These are phyloP conservation scores for Agelastica alni DNA, from an alignment of 2,888 invertebrate species.

Conservation along the genomic window DNA sequence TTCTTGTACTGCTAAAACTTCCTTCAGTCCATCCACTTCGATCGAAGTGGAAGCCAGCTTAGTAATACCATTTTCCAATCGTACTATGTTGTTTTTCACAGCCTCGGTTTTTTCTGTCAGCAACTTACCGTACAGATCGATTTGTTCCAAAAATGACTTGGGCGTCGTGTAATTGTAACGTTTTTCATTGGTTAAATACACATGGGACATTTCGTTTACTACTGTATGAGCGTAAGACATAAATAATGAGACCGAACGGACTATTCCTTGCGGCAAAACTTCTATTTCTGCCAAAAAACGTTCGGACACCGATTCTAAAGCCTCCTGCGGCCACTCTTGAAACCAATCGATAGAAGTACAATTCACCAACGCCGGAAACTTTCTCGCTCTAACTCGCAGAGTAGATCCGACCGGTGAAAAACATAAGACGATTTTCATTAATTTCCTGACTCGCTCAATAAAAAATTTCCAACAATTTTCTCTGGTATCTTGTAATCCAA, in stretches of 20 bases:
- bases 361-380: slow-evolving; percentile 93
- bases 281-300: slow-evolving; percentile 80
- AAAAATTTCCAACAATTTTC: slow-evolving; percentile 97
- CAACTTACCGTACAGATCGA: slow-evolving; percentile 77
- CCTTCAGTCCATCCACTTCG: slow-evolving; percentile 85
- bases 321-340: slow-evolving; percentile 94
- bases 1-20: slow-evolving; percentile 64
- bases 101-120: slow-evolving; percentile 69
- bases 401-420: slow-evolving; percentile 95
- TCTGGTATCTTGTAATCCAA: slow-evolving; percentile 80
- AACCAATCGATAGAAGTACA: slow-evolving; percentile 96
- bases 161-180: slow-evolving; percentile 96
- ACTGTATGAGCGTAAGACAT: slow-evolving; percentile 91
- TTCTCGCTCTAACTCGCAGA: slow-evolving; percentile 81
- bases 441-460: slow-evolving; percentile 83
- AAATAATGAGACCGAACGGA: slow-evolving; percentile 74
- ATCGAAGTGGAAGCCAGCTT: slow-evolving; percentile 84
- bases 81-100: slow-evolving; percentile 72
- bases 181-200: slow-evolving; percentile 81
- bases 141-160: slow-evolving; percentile 93
- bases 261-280: slow-evolving; percentile 67
- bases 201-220: slow-evolving; percentile 82
- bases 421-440: slow-evolving; percentile 79
- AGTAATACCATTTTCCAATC: slow-evolving; percentile 86
- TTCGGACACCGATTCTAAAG: slow-evolving; percentile 84